phyloP scores from a whole-genome alignment of 1,140 invertebrate genomes.

The Samia ricini region DNA sequence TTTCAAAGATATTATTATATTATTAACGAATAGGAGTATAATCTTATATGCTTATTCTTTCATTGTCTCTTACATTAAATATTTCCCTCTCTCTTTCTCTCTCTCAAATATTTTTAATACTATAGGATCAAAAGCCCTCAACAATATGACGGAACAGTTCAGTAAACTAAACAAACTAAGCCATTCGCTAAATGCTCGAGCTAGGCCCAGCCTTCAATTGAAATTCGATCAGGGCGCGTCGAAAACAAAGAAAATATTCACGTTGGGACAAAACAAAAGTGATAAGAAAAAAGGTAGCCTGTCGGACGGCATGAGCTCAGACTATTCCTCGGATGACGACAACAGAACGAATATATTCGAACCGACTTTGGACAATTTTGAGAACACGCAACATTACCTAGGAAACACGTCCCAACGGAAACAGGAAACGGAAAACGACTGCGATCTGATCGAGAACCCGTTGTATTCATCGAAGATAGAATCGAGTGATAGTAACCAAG shows the following conservation, averaged over 20 bases:
- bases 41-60: too few relatives aligned
- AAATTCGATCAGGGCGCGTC: slow-evolving; percentile 62
- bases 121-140: slow-evolving; percentile 86
- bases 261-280: slow-evolving; percentile 62
- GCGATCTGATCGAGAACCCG: slow-evolving; percentile 70
- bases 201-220: slow-evolving; percentile 59
- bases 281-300: slow-evolving; percentile 67
- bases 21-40: not conserved
- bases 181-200: slow-evolving; percentile 80
- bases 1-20: not conserved
- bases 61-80: too few relatives aligned
- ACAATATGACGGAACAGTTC: slow-evolving; percentile 90
- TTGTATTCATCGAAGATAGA: slow-evolving; percentile 74
- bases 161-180: slow-evolving; percentile 88
- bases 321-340: slow-evolving; percentile 74
- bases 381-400: slow-evolving; percentile 73
- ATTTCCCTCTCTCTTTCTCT: too few relatives aligned
- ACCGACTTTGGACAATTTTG: slow-evolving; percentile 74
- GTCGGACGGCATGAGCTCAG: slow-evolving; percentile 72
- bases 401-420: slow-evolving; percentile 40
- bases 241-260: slow-evolving; percentile 73
- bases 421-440: slow-evolving; percentile 50
- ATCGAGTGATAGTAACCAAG: slow-evolving; percentile 45
- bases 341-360: slow-evolving; percentile 75
- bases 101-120: not conserved